Conservation (phyloP, 92 coral and sea anemone genomes). For the Phenganax subtilis region DNA sequence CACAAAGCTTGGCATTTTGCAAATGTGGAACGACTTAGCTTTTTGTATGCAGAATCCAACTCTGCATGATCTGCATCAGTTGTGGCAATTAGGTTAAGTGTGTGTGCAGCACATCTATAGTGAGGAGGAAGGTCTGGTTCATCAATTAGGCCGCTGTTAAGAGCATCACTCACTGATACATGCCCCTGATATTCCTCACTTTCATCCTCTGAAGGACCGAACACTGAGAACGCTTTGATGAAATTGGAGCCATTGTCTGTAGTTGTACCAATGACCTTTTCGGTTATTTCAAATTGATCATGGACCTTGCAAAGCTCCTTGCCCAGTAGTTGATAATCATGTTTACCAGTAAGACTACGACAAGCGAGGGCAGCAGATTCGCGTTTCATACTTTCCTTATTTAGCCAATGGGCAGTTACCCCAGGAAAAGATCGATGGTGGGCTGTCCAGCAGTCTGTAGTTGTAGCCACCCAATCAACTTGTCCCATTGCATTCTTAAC, state of each 20-base stretch:
- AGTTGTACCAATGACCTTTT: slow-evolving; percentile 6
- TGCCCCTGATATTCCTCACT: not conserved
- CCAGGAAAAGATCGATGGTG: slow-evolving; percentile 32
- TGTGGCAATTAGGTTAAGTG: slow-evolving; percentile 25
- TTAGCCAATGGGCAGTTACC: slow-evolving; percentile 26
- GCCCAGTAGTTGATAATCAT: slow-evolving; percentile 5
- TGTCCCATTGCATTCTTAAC: too few relatives aligned
- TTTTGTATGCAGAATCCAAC: slow-evolving; percentile 22
- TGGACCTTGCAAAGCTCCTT: slow-evolving; percentile 14
- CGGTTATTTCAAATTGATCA: not conserved
- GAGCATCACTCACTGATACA: not conserved
- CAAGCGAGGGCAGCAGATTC: slow-evolving; percentile 19
- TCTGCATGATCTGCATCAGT: slow-evolving; percentile 19
- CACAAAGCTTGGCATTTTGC: slow-evolving; percentile 5
- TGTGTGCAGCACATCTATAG: slow-evolving; percentile 34
- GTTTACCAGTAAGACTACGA: slow-evolving; percentile 9
- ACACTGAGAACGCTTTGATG: not conserved
- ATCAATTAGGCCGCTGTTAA: not conserved
- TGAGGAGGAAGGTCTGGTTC: slow-evolving; percentile 24
- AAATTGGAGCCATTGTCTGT: slow-evolving; percentile 21
- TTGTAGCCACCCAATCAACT: slow-evolving; percentile 13
- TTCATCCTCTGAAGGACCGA: not conserved
- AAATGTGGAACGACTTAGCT: slow-evolving; percentile 16
- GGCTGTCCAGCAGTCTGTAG: slow-evolving; percentile 28
- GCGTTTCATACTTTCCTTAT: slow-evolving; percentile 12